Evolutionary conservation across 2,797 vertebrate genomes (phyloP), one percentile per base, ranked within the genome.

Genomic region (Pangasius mekongensis): DNA sequence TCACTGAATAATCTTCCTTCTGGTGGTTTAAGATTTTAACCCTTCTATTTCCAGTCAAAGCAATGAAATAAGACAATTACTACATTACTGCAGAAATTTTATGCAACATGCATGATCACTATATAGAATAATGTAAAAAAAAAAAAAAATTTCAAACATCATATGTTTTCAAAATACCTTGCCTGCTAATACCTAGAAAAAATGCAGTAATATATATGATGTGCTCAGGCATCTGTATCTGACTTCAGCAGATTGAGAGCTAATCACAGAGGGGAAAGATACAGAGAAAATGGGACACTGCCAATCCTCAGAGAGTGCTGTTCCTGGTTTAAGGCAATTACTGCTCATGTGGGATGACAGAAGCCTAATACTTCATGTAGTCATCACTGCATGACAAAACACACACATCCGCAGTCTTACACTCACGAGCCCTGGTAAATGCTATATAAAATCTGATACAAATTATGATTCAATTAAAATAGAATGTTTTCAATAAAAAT

Each of bases 241-340:
- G 52, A 76, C 77, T 82, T 64, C 66, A 54, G 84, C 84, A 82
- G 84, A 83, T 49, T 82, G 84, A 86, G 74, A 89, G 84, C 77
- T 86, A 89, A 86, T 86, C 77, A 82, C 67, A 74, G 54, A 74
- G 76, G 39, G 30, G 66, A 33, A 56, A 81, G 47, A 81, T 58
- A 36, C 85, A 76, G 77, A 47, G 56, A 83, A 80, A 84, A 56
- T 88, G 62, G 62, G 58, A 84, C 82, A 80, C 64, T 66, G 69
- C 69, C 84, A 56, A 24, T 74, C 77, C 56, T 86, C n/a, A 83
- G 77, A 74, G 33, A 87, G 30, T 78, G 81, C 84, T 85, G 87
- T 87, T 84, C 85, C 74, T 67, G 87, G 77, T 58, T 83, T 56
- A 87, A 86, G 89, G 56, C 83, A 86, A 87, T 88, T 89, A 90